Conservation (phyloP, 2,888 invertebrate genomes). For the Macrophya alboannulata region DNA sequence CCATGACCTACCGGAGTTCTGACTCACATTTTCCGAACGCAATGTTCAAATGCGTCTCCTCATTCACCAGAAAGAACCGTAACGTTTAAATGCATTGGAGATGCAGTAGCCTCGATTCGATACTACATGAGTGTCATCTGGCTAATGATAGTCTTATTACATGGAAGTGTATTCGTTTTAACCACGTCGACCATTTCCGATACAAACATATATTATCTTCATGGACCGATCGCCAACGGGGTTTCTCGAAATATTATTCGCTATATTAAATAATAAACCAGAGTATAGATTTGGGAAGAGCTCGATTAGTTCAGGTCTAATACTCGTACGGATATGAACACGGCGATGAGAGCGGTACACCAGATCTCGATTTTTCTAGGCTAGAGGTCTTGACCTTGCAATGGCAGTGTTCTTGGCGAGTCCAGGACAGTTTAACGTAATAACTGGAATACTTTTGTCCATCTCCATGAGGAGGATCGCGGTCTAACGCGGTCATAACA, state of each 20-base stretch:
- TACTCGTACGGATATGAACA: neutral
- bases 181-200: constrained; percentile 13
- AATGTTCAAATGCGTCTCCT: neutral
- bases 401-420: neutral
- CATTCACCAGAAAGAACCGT: neutral
- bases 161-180: neutral
- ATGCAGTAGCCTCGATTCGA: constrained; percentile 43
- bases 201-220: neutral
- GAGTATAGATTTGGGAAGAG: constrained; percentile 7
- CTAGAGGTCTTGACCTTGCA: constrained; percentile 23
- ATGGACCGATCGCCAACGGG: neutral
- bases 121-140: constrained; percentile 31
- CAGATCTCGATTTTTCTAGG: constrained; percentile 37
- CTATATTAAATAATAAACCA: constrained; percentile 18
- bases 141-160: neutral
- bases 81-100: neutral
- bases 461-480: neutral
- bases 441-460: constrained; percentile 36
- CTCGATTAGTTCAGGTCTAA: neutral
- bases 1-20: neutral
- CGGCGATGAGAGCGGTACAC: neutral
- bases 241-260: neutral
- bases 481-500: constrained; percentile 27
- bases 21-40: too few species aligned
- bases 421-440: neutral